Base-by-base conservation (phyloP, 2,888 invertebrate species). In the Belgica antarctica region DNA sequence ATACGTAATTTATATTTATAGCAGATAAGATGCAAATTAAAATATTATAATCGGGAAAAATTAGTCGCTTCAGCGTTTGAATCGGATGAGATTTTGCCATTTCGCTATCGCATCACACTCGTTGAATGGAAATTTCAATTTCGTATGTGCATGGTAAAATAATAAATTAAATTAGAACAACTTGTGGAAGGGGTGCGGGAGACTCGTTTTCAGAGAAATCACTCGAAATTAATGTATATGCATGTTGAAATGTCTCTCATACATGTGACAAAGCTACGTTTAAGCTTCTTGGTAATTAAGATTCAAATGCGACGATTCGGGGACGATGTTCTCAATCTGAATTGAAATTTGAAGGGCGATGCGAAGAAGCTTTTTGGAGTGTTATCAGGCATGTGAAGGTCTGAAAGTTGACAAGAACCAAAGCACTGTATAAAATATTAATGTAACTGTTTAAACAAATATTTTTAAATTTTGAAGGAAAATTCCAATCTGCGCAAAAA, bases 1-100 rank as follows among this genome's bases (percentile, higher is more conserved):
- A 68, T 68, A 57, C 34, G 34, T 57, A 57, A 68, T 65, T 65
- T 65, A 47, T 65, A 68, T 68, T 68, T 68, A 68, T 68, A 47
- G 19, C 19, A 34, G 22, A 57, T 57, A 68, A 57, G 68, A 68
- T 68, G 57, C 31, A 68, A 68, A 68, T 68, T 68, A 68, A 31
- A 57, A 57, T 57, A 57, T 68, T 68, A 68, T 59, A 59, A 59
- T 59, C 36, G 36, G 12, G 28, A 65, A 65, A 65, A 65, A 65
- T 65, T 65, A 65, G 47, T 65, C 41, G 36, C 36, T 41, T 36
- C 24, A 28, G 34, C 22, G 59, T 59, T 59, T 27, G 59, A 24
- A 27, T 12, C 59, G 25, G 24, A 22, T 19, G 17, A 31, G 34
- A 2, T 52, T 8, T 52, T 19, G 10, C 19, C 27, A 59, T 59